Evolutionary conservation across 2,797 vertebrate genomes (phyloP), one percentile per base, ranked within the genome.

Genomic region (Neomorphus geoffroyi): DNA sequence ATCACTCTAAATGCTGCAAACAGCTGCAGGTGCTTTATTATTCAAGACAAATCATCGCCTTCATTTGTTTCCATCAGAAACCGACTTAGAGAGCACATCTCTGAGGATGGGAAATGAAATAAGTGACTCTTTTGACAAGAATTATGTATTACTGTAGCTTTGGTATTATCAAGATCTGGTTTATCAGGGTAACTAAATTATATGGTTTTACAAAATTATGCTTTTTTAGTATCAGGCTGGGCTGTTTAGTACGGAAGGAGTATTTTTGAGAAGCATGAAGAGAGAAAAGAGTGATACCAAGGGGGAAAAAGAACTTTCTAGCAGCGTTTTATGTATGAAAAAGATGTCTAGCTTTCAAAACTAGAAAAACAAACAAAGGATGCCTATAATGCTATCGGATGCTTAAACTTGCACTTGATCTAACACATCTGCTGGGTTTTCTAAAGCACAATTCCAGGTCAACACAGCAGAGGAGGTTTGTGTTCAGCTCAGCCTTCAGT

Each of bases 11-110:
- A 94, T 46, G 65, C 57, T 90, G 86, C 54, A 79, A 82, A 85
- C 83, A 89, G 94, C 94, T 95, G 96, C 96, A 97, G 92, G 93
- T 96, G 83, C 87, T 95, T 95, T 96, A 96, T 96, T 97, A 96
- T 93, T 94, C 91, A 93, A 96, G 90, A 71, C 62, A 93, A 94
- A 97, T 95, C 73, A 75, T 80, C 13, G 46, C 88, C 88, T 94
- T 90, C 93, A 74, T 93, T 93, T 92, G 80, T 94, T 95, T 95
- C 80, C 51, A 89, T 82, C 94, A 94, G 91, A 96, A 97, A 71
- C 65, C 1, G 9, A 88, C 73, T 73, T 64, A 80, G 57, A 89
- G 79, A 94, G 80, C 77, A 32, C 41, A 74, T 92, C 93, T 96
- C 84, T 37, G 35, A 91, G 91, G 83, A 92, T 80, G 80, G 84